A percentile compares a stretch with the other conserved stretches of the same genome.
Evolutionary conservation across 2,888 invertebrate genomes (phyloP).

Genomic region (Minunthozetes semirufus): DNA sequence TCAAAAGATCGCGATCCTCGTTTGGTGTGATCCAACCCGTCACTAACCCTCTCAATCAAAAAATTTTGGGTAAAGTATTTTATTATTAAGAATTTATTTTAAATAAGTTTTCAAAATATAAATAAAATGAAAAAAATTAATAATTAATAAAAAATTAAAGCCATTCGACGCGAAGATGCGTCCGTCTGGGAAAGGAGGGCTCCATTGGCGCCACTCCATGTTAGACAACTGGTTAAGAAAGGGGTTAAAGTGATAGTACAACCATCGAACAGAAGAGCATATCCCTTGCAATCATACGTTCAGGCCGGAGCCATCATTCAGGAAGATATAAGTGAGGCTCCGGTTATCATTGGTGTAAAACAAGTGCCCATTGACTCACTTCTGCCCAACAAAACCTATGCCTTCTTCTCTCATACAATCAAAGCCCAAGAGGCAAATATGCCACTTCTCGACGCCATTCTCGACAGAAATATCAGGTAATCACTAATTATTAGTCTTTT

Average conservation of each 20-base stretch:
- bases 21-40: neutral
- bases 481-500: neutral
- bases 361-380: conserved; percentile 85
- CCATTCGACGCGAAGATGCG: conserved; percentile 83
- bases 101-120: neutral
- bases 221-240: conserved; percentile 72
- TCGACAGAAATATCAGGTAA: conserved; percentile 62
- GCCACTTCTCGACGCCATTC: conserved; percentile 87
- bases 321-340: conserved; percentile 94
- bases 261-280: conserved; percentile 93
- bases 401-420: conserved; percentile 98
- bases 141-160: conserved; percentile 47
- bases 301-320: conserved; percentile 85
- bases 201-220: conserved; percentile 85
- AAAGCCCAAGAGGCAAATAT: conserved; percentile 98
- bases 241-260: conserved; percentile 95
- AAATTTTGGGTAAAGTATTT: neutral
- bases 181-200: conserved; percentile 94
- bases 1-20: conserved; percentile 5
- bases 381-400: conserved; percentile 93
- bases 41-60: neutral
- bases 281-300: conserved; percentile 93
- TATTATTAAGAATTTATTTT: neutral
- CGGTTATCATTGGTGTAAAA: conserved; percentile 95
- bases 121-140: neutral